These are phyloP conservation scores for Magallana gigas DNA, from an alignment of 1,140 invertebrate species.

Conservation along the genomic window DNA sequence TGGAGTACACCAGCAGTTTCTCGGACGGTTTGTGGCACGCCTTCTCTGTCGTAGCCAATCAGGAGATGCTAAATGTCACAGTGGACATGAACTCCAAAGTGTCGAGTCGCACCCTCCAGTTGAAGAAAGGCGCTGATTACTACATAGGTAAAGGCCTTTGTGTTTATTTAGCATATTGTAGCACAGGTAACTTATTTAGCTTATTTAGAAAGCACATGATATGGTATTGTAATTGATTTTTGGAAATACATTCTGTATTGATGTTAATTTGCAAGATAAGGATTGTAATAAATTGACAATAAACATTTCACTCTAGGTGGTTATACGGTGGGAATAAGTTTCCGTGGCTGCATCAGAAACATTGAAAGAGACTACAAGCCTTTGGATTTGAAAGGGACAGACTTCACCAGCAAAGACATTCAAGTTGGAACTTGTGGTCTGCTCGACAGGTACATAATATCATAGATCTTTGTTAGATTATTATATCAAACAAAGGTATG, in stretches of 20 bases:
- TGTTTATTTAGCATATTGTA: too few relatives aligned
- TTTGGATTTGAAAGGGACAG: slow-evolving; percentile 50
- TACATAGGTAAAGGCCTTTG: slow-evolving; percentile 65
- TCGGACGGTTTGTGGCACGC: slow-evolving; percentile 78
- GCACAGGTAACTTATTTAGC: too few relatives aligned
- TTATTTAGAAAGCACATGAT: too few relatives aligned
- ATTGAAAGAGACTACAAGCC: slow-evolving; percentile 66
- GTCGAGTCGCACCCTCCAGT: slow-evolving; percentile 64
- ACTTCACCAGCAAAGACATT: slow-evolving; percentile 49
- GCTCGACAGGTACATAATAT: slow-evolving; percentile 37
- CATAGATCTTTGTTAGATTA: too few relatives aligned
- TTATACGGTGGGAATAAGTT: slow-evolving; percentile 69
- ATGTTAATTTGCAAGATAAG: too few relatives aligned
- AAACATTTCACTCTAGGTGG: slow-evolving; percentile 66
- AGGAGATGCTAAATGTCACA: slow-evolving; percentile 74
- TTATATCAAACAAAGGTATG: too few relatives aligned
- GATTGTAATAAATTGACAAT: too few relatives aligned
- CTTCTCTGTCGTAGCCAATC: slow-evolving; percentile 69
- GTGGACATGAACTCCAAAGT: slow-evolving; percentile 75
- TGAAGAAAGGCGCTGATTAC: slow-evolving; percentile 63
- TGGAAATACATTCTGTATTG: too few relatives aligned
- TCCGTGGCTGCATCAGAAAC: slow-evolving; percentile 77
- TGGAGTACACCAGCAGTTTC: slow-evolving; percentile 66
- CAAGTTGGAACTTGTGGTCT: slow-evolving; percentile 73
- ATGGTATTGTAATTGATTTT: too few relatives aligned